Percentiles rank a stretch among this genome's conserved stretches.
Evolutionary conservation across 2,888 invertebrate genomes (phyloP).

Genomic region (Noctua pronuba): DNA sequence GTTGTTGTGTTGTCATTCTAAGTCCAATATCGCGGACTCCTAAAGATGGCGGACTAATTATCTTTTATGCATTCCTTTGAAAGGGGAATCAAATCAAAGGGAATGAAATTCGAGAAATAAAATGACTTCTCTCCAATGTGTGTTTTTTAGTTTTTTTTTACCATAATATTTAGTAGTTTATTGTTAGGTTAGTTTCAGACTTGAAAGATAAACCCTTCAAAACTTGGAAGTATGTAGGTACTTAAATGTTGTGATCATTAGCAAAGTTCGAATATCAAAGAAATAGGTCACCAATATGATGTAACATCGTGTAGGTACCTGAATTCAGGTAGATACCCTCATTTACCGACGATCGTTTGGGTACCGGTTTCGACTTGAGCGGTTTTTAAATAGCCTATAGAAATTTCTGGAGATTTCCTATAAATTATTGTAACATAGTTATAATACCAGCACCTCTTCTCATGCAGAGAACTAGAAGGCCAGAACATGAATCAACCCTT

Average conservation of each 20-base stretch:
- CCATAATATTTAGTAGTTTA: too few relatives aligned
- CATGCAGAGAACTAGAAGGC: neutral
- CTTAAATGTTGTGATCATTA: constrained; percentile 16
- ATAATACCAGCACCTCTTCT: neutral
- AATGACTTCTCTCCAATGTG: too few relatives aligned
- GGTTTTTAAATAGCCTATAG: neutral
- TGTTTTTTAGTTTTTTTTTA: too few relatives aligned
- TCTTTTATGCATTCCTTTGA: too few relatives aligned
- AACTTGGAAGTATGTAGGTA: neutral
- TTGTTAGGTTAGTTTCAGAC: neutral
- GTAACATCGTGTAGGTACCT: constrained; percentile 5
- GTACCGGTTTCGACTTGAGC: neutral
- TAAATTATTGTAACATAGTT: neutral
- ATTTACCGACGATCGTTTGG: constrained; percentile 13
- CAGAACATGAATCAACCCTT: neutral
- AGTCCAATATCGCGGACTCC: too few relatives aligned
- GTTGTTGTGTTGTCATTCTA: too few relatives aligned
- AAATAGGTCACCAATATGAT: constrained; percentile 12
- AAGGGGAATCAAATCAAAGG: too few relatives aligned
- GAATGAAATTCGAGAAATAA: too few relatives aligned
- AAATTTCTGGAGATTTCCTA: constrained; percentile 1
- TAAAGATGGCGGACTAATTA: too few relatives aligned
- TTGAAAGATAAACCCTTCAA: neutral
- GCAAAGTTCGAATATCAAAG: neutral
- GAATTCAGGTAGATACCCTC: constrained; percentile 17